Base-by-base conservation (phyloP, 2,113 vertebrate species). In the Halcyon malimbica region DNA sequence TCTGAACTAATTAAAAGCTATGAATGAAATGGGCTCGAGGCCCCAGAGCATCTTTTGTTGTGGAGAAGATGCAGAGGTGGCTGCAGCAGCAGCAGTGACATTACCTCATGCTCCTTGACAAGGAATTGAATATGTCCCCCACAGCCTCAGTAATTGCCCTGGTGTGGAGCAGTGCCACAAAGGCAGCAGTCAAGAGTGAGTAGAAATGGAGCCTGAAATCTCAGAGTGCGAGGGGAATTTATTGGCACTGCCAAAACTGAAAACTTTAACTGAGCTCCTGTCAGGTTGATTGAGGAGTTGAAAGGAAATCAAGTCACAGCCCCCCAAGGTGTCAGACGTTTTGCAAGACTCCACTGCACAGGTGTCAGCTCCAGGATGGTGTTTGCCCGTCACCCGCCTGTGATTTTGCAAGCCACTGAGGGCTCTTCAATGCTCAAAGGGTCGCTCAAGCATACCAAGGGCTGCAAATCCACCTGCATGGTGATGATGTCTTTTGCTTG, bases 221-320 rank as follows among this genome's bases (percentile, higher is more conserved):
- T 87, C 50, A 21, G 67, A 33, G 48, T 6, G 53, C 0, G 0
- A 73, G 48, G 21, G 33, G 69, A 87, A 91, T 91, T 90, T 89
- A 76, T 35, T 91, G 80, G 83, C 41, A 23, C 57, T 79, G 65
- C 89, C 69, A 56, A 84, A 88, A 25, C 2, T 1, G 48, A 57
- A 50, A 89, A 79, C 50, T 79, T 4, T 0, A 68, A 79, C 73
- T 0, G 0, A 79, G 73, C 8, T 93, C 57, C 80, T 95, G 86
- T 95, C 94, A 93, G 53, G 46, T 20, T 95, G 90, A 97, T 67
- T 87, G 95, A 96, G 74, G 80, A 96, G 50, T 24, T 91, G 91
- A 91, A 95, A 92, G 77, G 44, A 82, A 89, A 94, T 92, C 77
- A 94, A 94, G 86, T 82, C 77, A 42, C 33, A 71, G 80, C 57